Percentiles rank a stretch among this genome's conserved stretches.
Conservation (phyloP, 2,888 invertebrate genomes). For the Caenorhabditis sulstoni region DNA sequence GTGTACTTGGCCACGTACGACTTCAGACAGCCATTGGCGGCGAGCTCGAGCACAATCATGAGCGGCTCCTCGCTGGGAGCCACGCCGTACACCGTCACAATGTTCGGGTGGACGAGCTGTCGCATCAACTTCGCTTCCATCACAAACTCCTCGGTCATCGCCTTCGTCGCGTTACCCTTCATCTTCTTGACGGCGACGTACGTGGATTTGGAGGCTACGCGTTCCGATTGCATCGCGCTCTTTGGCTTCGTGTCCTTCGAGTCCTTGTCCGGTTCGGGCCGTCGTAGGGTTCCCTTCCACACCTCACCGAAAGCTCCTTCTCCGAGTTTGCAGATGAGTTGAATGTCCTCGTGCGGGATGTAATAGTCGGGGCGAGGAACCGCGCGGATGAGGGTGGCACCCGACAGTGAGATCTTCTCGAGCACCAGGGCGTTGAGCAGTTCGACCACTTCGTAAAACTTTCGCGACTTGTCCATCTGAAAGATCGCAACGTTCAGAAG, state of each 20-base stretch:
- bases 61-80: slow-evolving; percentile 63
- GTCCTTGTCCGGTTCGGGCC: slow-evolving; percentile 3
- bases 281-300: slow-evolving; percentile 48
- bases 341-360: slow-evolving; percentile 56
- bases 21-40: slow-evolving; percentile 64
- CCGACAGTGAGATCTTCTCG: slow-evolving; percentile 39
- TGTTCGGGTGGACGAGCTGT: slow-evolving; percentile 50
- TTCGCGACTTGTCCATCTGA: slow-evolving; percentile 14
- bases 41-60: slow-evolving; percentile 64
- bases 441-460: slow-evolving; percentile 41
- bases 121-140: slow-evolving; percentile 64
- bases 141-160: slow-evolving; percentile 51
- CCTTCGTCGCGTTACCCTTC: slow-evolving; percentile 59
- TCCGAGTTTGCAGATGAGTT: slow-evolving; percentile 49
- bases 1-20: slow-evolving; percentile 37
- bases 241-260: not conserved
- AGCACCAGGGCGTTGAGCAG: slow-evolving; percentile 43
- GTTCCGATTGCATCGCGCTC: slow-evolving; percentile 15
- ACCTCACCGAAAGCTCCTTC: slow-evolving; percentile 65
- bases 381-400: slow-evolving; percentile 28
- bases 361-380: slow-evolving; percentile 63
- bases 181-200: slow-evolving; percentile 62
- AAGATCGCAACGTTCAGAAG: not conserved
- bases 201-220: not conserved
- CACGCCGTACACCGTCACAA: slow-evolving; percentile 61